These are phyloP conservation scores for Clarias batrachus DNA, from an alignment of 2,113 vertebrate species.

Conservation along the genomic window DNA sequence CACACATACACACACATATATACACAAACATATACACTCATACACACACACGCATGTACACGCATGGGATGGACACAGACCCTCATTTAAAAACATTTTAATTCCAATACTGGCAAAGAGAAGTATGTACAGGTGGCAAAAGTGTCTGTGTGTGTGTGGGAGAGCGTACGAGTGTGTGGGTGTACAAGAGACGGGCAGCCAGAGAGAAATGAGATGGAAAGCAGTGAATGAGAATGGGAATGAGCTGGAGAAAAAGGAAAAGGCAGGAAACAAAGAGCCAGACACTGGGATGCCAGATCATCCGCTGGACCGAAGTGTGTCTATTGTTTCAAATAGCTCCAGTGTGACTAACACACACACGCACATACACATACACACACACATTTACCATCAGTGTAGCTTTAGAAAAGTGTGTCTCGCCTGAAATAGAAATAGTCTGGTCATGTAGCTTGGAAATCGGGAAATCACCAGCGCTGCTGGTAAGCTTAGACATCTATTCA, in stretches of 20 bases:
- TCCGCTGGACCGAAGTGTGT: constrained; percentile 24
- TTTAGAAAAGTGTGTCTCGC: constrained; percentile 22
- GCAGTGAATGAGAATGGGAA: constrained; percentile 15
- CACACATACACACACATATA: constrained; percentile 7
- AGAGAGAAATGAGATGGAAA: constrained; percentile 10
- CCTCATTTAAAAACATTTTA: constrained; percentile 14
- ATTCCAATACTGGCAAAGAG: constrained; percentile 22
- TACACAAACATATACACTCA: neutral
- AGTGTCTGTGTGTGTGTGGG: constrained; percentile 18
- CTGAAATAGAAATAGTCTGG: constrained; percentile 43
- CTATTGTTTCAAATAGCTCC: constrained; percentile 46
- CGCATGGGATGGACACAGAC: neutral
- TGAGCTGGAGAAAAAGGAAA: constrained; percentile 26
- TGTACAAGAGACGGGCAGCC: constrained; percentile 25
- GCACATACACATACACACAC: constrained; percentile 17
- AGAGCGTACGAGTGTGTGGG: neutral
- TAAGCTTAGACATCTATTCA: constrained; percentile 22
- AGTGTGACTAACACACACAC: constrained; percentile 9
- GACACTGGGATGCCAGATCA: constrained; percentile 42
- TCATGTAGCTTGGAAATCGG: constrained; percentile 19
- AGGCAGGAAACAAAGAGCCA: constrained; percentile 33
- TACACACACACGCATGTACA: neutral
- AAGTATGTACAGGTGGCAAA: constrained; percentile 45
- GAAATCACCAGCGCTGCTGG: constrained; percentile 24
- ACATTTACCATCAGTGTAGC: constrained; percentile 23